phyloP scores from a whole-genome alignment of 2,888 invertebrate species.

The Bombyx huttoni region DNA sequence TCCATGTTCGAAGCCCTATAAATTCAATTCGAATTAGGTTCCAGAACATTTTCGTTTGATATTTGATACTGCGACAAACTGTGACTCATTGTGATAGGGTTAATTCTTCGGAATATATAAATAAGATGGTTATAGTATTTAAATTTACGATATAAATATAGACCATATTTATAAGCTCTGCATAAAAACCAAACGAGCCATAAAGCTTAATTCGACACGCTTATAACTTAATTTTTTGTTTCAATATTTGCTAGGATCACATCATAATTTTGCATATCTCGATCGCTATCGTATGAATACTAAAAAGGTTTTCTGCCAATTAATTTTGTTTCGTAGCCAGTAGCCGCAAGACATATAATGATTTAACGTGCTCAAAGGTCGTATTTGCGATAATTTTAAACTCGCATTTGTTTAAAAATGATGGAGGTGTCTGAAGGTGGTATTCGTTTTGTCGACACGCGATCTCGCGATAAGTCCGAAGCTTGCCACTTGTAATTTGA shows the following conservation, averaged over 20 bases:
- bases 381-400: slow-evolving; percentile 45
- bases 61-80: slow-evolving; percentile 43
- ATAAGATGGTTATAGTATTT: background rate
- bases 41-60: slow-evolving; percentile 42
- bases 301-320: background rate
- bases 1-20: slow-evolving; percentile 43
- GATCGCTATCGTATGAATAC: slow-evolving; percentile 26
- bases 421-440: slow-evolving; percentile 47
- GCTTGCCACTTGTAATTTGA: slow-evolving; percentile 55
- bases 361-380: slow-evolving; percentile 8
- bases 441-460: slow-evolving; percentile 58
- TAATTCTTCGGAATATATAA: slow-evolving; percentile 39
- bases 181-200: background rate
- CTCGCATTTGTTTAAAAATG: slow-evolving; percentile 51
- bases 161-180: background rate
- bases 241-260: slow-evolving; percentile 13
- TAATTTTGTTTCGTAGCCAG: background rate
- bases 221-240: background rate
- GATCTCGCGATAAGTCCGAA: slow-evolving; percentile 44
- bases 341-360: background rate
- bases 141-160: slow-evolving; percentile 7
- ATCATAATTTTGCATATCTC: slow-evolving; percentile 34
- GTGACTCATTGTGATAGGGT: slow-evolving; percentile 46
- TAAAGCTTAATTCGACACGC: background rate
- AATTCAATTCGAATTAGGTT: slow-evolving; percentile 47